Percentiles rank a stretch among this genome's conserved stretches.
Conservation (phyloP, 2,113 vertebrate genomes). For the Chiloscyllium plagiosum region DNA sequence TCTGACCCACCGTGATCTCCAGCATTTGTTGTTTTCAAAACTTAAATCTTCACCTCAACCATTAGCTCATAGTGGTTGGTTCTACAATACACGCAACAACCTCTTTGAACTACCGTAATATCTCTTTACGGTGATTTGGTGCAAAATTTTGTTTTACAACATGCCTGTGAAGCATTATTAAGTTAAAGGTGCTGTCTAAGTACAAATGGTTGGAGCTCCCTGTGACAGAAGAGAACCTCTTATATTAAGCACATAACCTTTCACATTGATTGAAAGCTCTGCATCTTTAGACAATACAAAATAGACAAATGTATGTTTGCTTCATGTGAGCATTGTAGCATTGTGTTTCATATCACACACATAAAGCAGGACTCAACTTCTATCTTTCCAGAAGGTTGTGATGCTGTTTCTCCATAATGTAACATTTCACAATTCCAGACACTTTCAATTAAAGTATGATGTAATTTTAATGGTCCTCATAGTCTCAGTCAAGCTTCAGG, state of each 20-base stretch:
- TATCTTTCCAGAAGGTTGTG: background rate
- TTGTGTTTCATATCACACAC: background rate
- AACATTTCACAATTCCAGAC: background rate
- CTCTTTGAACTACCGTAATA: background rate
- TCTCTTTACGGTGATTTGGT: background rate
- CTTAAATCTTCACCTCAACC: too few relatives aligned
- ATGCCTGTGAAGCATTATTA: background rate
- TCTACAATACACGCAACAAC: too few relatives aligned
- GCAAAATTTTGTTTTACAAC: background rate
- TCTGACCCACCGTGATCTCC: too few relatives aligned
- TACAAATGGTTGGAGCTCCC: background rate
- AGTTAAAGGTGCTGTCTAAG: background rate
- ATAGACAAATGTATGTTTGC: background rate
- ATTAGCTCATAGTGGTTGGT: too few relatives aligned
- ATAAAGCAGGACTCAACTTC: background rate
- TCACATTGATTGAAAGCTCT: background rate
- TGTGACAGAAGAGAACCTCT: background rate
- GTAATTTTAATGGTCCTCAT: background rate
- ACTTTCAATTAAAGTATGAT: conserved; percentile 16
- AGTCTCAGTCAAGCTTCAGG: background rate
- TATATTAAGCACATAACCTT: background rate
- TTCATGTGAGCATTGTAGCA: background rate
- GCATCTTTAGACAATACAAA: background rate
- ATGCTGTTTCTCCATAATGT: background rate
- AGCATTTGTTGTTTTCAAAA: too few relatives aligned